These are phyloP conservation scores for Onchidella celtica DNA, from an alignment of 2,888 invertebrate species.

Conservation along the genomic window DNA sequence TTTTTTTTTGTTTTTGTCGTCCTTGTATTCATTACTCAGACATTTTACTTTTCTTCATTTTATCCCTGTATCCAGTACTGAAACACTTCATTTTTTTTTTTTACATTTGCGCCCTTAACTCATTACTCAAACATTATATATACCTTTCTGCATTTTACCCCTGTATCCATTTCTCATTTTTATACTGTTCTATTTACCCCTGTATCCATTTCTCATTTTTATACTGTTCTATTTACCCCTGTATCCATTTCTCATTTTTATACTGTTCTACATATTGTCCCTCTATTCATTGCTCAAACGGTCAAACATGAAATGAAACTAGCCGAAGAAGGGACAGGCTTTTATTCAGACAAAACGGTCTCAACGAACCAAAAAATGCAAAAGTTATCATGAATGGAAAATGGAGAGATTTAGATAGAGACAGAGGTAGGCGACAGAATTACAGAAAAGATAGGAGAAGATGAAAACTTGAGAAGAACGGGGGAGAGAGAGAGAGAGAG, in stretches of 20 bases:
- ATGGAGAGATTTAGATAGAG: background rate
- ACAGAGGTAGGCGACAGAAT: background rate
- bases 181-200: too few species aligned
- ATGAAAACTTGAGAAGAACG: background rate
- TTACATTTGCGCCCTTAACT: too few species aligned
- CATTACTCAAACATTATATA: too few species aligned
- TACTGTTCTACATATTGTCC: background rate
- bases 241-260: background rate
- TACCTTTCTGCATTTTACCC: background rate
- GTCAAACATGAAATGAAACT: background rate
- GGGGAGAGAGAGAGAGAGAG: slow-evolving; percentile 5
- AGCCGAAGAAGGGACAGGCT: slow-evolving; percentile 16
- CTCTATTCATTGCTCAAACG: background rate
- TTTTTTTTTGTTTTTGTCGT: too few species aligned
- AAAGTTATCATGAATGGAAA: too few species aligned
- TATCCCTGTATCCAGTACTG: too few species aligned
- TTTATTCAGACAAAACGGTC: background rate
- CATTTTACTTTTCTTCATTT: too few species aligned
- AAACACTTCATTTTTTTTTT: too few species aligned
- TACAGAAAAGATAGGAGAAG: background rate
- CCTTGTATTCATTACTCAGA: too few species aligned
- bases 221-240: slow-evolving; percentile 6
- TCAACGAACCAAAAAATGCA: background rate
- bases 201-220: too few species aligned
- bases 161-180: background rate